Conservation (phyloP, 2,888 invertebrate genomes). For the Drosophila differens region DNA sequence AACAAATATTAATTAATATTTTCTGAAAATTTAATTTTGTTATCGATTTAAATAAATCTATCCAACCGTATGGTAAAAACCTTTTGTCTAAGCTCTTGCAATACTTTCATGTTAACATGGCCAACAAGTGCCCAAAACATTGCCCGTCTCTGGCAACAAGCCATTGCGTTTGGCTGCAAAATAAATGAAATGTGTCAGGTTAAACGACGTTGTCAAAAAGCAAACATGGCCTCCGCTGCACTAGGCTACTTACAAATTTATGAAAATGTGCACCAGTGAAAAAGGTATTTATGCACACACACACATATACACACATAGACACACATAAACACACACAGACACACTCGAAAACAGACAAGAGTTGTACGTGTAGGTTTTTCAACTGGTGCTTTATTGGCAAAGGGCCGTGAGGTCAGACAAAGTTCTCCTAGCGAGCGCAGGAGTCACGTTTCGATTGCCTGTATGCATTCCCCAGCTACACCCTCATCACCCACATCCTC, state of each 20-base stretch:
- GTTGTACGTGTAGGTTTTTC: not conserved
- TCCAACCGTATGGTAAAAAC: not conserved
- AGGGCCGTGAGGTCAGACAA: conserved; percentile 45
- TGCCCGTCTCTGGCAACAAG: conserved; percentile 27
- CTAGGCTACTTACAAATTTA: conserved; percentile 57
- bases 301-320: not conserved
- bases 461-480: not conserved
- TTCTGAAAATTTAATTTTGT: not conserved
- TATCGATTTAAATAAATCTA: not conserved
- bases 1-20: not conserved
- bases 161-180: conserved; percentile 34
- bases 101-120: conserved; percentile 3
- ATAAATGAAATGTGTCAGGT: conserved; percentile 59
- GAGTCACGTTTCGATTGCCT: conserved; percentile 67
- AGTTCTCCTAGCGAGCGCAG: conserved; percentile 44
- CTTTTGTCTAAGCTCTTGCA: not conserved
- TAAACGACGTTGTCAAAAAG: conserved; percentile 48
- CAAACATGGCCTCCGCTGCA: conserved; percentile 28
- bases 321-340: not conserved
- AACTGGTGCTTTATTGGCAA: conserved; percentile 37
- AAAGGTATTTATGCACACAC: conserved; percentile 30
- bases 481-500: not conserved
- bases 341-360: not conserved
- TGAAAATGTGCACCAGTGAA: conserved; percentile 38
- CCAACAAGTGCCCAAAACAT: conserved; percentile 8